Conservation (phyloP, 2,888 invertebrate species). For the Cordilura impudica region DNA sequence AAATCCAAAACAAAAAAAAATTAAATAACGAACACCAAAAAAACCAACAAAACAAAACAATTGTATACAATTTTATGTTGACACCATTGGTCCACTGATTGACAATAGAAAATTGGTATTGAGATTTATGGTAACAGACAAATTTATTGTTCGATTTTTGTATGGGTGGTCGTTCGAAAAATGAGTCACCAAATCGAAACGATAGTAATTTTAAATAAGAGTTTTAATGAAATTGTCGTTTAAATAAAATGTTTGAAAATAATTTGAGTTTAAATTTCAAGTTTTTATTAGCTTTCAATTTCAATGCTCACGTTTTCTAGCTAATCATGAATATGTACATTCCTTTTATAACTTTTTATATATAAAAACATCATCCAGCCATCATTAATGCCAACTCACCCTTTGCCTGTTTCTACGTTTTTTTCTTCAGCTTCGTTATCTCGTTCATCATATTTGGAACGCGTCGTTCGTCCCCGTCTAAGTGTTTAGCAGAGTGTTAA, state of each 20-base stretch:
- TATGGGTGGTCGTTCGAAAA: slow-evolving; percentile 29
- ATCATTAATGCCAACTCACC: slow-evolving; percentile 40
- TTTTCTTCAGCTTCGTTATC: slow-evolving; percentile 12
- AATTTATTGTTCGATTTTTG: background rate
- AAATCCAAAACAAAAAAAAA: background rate
- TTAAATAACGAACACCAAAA: background rate
- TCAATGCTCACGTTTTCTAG: slow-evolving; percentile 48
- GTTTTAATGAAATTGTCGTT: slow-evolving; percentile 33
- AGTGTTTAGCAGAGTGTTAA: slow-evolving; percentile 67
- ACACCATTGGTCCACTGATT: slow-evolving; percentile 44
- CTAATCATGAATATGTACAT: slow-evolving; percentile 50
- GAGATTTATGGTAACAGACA: slow-evolving; percentile 25
- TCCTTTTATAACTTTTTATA: background rate
- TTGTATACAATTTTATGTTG: slow-evolving; percentile 34
- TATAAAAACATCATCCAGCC: background rate
- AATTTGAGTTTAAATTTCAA: background rate
- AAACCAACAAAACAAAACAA: background rate
- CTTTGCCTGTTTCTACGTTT: slow-evolving; percentile 29
- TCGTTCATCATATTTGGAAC: slow-evolving; percentile 50
- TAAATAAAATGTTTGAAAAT: slow-evolving; percentile 34
- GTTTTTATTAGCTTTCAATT: slow-evolving; percentile 54
- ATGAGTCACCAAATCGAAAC: background rate
- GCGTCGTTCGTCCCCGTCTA: slow-evolving; percentile 40
- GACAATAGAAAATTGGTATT: slow-evolving; percentile 25
- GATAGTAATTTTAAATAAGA: too few species aligned